These are phyloP conservation scores for Sebastes cheni DNA, from an alignment of 2,797 vertebrate genomes.

Conservation along the genomic window DNA sequence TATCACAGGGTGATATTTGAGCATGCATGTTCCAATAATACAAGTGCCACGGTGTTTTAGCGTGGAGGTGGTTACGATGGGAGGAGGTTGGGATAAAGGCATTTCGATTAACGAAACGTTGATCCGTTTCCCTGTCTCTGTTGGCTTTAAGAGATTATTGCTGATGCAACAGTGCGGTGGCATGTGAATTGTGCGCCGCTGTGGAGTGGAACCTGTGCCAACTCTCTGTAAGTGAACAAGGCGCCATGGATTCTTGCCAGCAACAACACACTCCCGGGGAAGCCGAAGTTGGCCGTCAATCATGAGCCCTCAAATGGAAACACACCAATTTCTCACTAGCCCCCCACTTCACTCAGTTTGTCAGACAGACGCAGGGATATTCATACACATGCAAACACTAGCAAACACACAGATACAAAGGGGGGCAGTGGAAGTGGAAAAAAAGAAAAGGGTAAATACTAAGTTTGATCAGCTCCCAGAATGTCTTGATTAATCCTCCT, in stretches of 20 bases:
- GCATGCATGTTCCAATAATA: constrained; percentile 69
- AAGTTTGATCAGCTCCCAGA: constrained; percentile 36
- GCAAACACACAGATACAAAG: constrained; percentile 23
- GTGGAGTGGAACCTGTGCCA: constrained; percentile 72
- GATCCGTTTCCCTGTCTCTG: constrained; percentile 62
- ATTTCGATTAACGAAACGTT: constrained; percentile 65
- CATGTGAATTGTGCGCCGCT: constrained; percentile 61
- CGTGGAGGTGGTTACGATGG: constrained; percentile 65
- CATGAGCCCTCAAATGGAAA: constrained; percentile 68
- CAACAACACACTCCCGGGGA: constrained; percentile 68
- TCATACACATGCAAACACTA: constrained; percentile 21
- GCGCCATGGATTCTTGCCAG: constrained; percentile 72
- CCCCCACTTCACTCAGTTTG: constrained; percentile 32
- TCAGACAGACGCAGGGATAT: constrained; percentile 28
- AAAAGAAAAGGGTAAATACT: background rate
- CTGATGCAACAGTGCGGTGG: constrained; percentile 77
- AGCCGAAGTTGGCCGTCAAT: constrained; percentile 72
- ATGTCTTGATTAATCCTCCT: constrained; percentile 46
- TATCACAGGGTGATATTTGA: constrained; percentile 73
- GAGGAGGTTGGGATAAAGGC: constrained; percentile 63
- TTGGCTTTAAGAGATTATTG: constrained; percentile 75
- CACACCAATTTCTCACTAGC: constrained; percentile 67
- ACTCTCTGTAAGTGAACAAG: constrained; percentile 72
- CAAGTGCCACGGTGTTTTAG: constrained; percentile 57
- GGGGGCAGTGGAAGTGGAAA: background rate